Conservation (phyloP, 1,140 invertebrate species). For the Brachionus rotundiformis region DNA sequence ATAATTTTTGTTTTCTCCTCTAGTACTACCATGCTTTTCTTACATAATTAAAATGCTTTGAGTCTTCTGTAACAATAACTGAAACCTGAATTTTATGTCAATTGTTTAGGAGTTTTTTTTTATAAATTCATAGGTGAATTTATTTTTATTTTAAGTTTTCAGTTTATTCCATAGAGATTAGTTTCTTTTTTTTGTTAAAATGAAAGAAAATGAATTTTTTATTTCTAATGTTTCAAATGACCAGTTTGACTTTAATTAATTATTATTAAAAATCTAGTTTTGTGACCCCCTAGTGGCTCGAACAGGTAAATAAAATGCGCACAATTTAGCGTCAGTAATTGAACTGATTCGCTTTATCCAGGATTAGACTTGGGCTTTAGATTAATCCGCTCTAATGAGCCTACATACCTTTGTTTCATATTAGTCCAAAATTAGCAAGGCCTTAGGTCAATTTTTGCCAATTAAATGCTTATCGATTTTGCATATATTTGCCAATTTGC, state of each 20-base stretch:
- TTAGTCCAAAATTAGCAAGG: neutral
- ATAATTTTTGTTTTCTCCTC: neutral
- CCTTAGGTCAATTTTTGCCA: neutral
- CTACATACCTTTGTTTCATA: neutral
- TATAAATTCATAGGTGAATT: slow-evolving; percentile 1
- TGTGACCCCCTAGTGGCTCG: neutral
- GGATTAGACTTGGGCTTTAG: neutral
- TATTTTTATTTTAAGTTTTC: neutral
- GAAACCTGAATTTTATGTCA: slow-evolving; percentile 12
- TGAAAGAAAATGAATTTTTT: neutral
- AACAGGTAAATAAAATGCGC: neutral
- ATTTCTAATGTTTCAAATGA: neutral
- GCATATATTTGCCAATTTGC: no score
- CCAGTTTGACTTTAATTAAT: neutral
- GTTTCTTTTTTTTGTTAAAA: neutral
- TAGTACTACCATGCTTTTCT: neutral
- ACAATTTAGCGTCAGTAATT: slow-evolving; percentile 15
- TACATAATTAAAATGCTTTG: neutral
- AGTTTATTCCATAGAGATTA: neutral
- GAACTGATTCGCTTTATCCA: neutral
- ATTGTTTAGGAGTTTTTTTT: slow-evolving; percentile 4
- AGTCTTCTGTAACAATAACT: slow-evolving; percentile 1
- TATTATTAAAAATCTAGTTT: neutral
- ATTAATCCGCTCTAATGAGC: slow-evolving; percentile 4
- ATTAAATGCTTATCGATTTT: neutral